A percentile compares a stretch with the other conserved stretches of the same genome.
phyloP scores from a whole-genome alignment of 2,888 invertebrate genomes.

The Loripinus fragilis region DNA sequence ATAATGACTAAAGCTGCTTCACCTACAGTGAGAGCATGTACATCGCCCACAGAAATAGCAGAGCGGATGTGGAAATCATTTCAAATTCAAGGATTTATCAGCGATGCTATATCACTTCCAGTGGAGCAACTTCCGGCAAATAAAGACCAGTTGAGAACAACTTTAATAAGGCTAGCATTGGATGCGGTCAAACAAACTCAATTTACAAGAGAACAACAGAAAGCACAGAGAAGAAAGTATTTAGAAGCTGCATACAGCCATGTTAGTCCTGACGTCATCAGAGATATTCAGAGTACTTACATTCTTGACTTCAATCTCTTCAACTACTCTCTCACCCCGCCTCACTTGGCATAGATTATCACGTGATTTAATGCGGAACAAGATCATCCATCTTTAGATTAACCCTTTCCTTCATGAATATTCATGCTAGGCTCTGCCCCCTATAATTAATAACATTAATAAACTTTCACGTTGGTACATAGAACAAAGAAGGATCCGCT shows the following conservation, averaged over 20 bases:
- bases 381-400: too few species aligned
- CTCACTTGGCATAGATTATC: background rate
- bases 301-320: constrained; percentile 46
- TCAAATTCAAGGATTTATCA: constrained; percentile 57
- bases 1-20: constrained; percentile 23
- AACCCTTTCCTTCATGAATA: too few species aligned
- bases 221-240: constrained; percentile 34
- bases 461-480: too few species aligned
- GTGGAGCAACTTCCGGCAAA: background rate
- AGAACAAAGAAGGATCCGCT: too few species aligned
- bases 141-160: background rate
- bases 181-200: constrained; percentile 26
- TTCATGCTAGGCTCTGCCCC: too few species aligned
- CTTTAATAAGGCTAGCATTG: constrained; percentile 25
- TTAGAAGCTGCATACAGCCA: constrained; percentile 38
- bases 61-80: constrained; percentile 51
- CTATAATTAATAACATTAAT: too few species aligned
- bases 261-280: constrained; percentile 34
- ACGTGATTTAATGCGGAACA: too few species aligned
- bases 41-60: constrained; percentile 19
- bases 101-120: constrained; percentile 32
- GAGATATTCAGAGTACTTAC: constrained; percentile 42
- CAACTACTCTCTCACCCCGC: constrained; percentile 39
- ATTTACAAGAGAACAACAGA: constrained; percentile 29
- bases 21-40: constrained; percentile 28